phyloP scores from a whole-genome alignment of 1,140 invertebrate genomes.

The Lasioglossum albipes region DNA sequence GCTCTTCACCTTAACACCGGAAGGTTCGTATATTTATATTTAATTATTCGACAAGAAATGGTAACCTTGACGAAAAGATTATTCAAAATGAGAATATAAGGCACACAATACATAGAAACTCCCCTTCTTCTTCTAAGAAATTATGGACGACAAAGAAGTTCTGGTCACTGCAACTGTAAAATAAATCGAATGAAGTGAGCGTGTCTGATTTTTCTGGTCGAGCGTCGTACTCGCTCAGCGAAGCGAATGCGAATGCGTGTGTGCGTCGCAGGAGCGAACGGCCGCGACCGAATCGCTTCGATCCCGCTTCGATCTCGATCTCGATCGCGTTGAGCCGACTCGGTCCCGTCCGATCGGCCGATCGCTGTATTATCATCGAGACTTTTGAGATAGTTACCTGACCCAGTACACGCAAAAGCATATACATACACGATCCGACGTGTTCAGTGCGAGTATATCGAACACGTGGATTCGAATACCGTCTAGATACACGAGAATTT shows the following conservation, averaged over 20 bases:
- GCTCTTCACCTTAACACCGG: too few species aligned
- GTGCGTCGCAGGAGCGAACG: not conserved
- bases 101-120: not conserved
- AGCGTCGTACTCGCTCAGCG: slow-evolving; percentile 1
- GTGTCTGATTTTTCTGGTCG: slow-evolving; percentile 9
- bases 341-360: slow-evolving; percentile 8
- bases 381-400: slow-evolving; percentile 38
- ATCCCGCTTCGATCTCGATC: too few species aligned
- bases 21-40: too few species aligned
- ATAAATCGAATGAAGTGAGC: not conserved
- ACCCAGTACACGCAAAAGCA: slow-evolving; percentile 6
- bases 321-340: too few species aligned
- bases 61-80: too few species aligned
- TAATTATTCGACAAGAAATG: too few species aligned
- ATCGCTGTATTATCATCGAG: slow-evolving; percentile 1
- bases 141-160: too few species aligned
- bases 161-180: too few species aligned
- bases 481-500: slow-evolving; percentile 2
- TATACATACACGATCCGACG: not conserved
- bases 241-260: slow-evolving; percentile 23
- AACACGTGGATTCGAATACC: slow-evolving; percentile 9
- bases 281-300: slow-evolving; percentile 3
- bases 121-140: too few species aligned
- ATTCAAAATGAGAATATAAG: too few species aligned
- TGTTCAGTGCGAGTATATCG: not conserved